Evolutionary conservation across 2,797 vertebrate species (phyloP).

Genomic region (Brachymystax lenok): DNA sequence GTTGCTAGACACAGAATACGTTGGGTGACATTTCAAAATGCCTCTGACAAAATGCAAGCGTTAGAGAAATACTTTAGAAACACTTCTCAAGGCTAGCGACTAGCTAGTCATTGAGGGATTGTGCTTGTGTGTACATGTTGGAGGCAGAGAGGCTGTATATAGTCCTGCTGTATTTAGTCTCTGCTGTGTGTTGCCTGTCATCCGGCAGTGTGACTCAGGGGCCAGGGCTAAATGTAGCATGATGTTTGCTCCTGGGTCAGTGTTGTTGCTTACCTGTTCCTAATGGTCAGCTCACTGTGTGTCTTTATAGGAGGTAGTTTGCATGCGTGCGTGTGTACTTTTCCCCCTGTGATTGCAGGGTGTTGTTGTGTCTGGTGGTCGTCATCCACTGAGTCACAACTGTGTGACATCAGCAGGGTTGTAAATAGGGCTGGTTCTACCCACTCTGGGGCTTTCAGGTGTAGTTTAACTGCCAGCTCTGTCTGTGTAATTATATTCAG

Average conservation of each 20-base stretch:
- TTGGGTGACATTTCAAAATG: neutral
- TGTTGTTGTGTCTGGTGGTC: neutral
- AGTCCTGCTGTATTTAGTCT: neutral
- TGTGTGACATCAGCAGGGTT: constrained; percentile 54
- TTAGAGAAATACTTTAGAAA: neutral
- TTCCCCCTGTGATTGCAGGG: neutral
- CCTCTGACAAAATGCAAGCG: no score
- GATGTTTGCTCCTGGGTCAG: constrained; percentile 23
- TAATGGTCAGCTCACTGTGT: constrained; percentile 42
- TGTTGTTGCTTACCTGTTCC: constrained; percentile 60
- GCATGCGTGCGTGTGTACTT: constrained; percentile 3
- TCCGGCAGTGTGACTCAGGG: constrained; percentile 7
- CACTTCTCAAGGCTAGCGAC: neutral
- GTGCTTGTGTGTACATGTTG: neutral
- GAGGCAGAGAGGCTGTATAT: neutral
- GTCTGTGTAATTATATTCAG: constrained; percentile 42
- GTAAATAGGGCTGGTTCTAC: neutral
- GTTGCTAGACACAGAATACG: neutral
- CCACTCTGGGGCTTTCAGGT: constrained; percentile 64
- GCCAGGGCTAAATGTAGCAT: neutral
- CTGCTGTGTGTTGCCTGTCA: neutral
- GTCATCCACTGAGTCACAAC: constrained; percentile 14
- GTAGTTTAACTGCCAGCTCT: constrained; percentile 40
- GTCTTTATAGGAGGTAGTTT: constrained; percentile 41
- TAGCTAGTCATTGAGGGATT: neutral